Base-by-base conservation (phyloP, 2,888 invertebrate species). In the Cryptops parisi region DNA sequence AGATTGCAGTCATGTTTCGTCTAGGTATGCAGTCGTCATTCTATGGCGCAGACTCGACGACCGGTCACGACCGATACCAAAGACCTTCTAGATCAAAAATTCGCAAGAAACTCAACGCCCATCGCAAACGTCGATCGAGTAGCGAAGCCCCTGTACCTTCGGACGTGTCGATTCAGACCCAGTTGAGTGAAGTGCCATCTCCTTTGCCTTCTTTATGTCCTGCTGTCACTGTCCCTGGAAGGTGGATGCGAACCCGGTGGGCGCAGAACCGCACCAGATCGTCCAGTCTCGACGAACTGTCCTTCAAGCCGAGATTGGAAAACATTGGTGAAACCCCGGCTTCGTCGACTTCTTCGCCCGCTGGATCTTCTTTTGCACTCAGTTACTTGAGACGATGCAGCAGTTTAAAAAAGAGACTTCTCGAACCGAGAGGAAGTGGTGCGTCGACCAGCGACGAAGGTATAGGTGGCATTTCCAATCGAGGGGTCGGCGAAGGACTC, bases 251-350 rank as follows among this genome's bases (percentile, higher is more conserved):
- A 23, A 48, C 33, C 38, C 26, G 38, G 15, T 48, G 27, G 48
- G 48, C 9, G 9, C 9, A 33, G 15, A 33, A 33, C n/a, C 48
- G 48, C n/a, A 26, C n/a, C 15, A 6, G 48, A 21, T 48, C 48
- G 19, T 48, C 48, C 21, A 48, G 48, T 48, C n/a, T 48, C 22
- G 33, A 48, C 38, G 48, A 48, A n/a, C n/a, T n/a, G n/a, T n/a
- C n/a, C n/a, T n/a, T n/a, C n/a, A n/a, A n/a, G n/a, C n/a, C n/a
- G n/a, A n/a, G n/a, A n/a, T n/a, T n/a, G n/a, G n/a, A n/a, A n/a
- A n/a, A n/a, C n/a, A n/a, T n/a, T n/a, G n/a, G n/a, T 27, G 47
- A 27, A 26, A 46, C 25, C 3, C 47, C 47, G 5, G 25, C 25
- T 17, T 46, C 47, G 26, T 46, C 47, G 26, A 27, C 27, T 24